Percentiles rank a stretch among this genome's conserved stretches.
Evolutionary conservation across 2,797 vertebrate genomes (phyloP).

Genomic region (Poliocrania exsul): DNA sequence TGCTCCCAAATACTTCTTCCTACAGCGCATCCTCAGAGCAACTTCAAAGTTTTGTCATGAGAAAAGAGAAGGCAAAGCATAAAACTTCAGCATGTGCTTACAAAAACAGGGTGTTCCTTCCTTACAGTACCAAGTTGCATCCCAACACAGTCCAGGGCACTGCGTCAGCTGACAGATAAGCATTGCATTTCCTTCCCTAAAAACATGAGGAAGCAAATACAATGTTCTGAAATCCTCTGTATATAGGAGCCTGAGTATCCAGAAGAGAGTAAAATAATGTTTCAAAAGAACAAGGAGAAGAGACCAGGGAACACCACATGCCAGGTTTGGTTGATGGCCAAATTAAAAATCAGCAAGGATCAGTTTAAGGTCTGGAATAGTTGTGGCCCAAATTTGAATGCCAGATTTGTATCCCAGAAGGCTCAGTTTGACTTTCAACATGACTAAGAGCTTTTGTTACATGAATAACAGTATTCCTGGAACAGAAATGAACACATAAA

Average conservation of each 20-base stretch:
- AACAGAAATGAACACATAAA: neutral
- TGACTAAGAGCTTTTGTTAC: neutral
- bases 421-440: neutral
- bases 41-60: neutral
- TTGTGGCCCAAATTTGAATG: neutral
- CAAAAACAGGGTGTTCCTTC: neutral
- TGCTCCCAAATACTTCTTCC: neutral
- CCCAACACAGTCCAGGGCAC: neutral
- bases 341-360: neutral
- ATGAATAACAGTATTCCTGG: neutral
- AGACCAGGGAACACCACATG: neutral
- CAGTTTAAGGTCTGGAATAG: neutral
- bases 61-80: neutral
- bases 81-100: neutral
- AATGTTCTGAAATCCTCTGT: neutral
- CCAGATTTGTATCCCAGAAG: neutral
- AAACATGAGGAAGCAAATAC: neutral
- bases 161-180: neutral
- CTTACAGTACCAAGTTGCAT: neutral
- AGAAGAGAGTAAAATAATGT: neutral
- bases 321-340: neutral
- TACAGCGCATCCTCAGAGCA: neutral
- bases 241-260: neutral
- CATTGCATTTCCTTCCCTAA: neutral
- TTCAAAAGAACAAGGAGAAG: neutral